Percentiles rank a stretch among this genome's conserved stretches.
These are phyloP conservation scores for Acrocephalus arundinaceus DNA, from an alignment of 2,113 vertebrate genomes.

Conservation along the genomic window DNA sequence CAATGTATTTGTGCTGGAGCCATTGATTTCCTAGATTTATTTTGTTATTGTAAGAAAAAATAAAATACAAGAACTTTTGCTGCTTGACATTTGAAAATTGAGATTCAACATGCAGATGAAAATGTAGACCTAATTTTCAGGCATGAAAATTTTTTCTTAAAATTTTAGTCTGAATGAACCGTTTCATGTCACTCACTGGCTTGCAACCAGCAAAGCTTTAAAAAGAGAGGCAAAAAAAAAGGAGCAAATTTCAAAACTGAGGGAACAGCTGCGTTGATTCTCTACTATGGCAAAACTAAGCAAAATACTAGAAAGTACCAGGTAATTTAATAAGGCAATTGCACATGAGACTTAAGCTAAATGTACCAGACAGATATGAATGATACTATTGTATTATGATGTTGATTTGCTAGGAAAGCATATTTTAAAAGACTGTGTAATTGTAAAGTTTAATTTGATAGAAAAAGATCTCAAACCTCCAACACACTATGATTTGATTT, in stretches of 20 bases:
- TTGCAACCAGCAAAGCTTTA: background rate
- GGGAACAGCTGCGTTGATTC: constrained; percentile 43
- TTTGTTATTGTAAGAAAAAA: background rate
- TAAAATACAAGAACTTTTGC: background rate
- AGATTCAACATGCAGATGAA: background rate
- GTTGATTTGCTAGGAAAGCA: background rate
- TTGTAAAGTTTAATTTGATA: background rate
- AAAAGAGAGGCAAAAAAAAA: background rate
- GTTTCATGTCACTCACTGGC: background rate
- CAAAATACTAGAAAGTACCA: constrained; percentile 27
- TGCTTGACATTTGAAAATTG: background rate
- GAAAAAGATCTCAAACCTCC: background rate
- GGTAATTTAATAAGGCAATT: constrained; percentile 55
- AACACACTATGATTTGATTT: background rate
- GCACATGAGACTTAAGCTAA: background rate
- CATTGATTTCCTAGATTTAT: background rate
- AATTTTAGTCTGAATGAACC: background rate
- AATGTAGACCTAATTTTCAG: background rate
- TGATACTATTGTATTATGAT: constrained; percentile 25
- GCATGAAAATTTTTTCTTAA: background rate
- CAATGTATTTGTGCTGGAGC: background rate
- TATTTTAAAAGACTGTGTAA: background rate
- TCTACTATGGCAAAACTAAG: background rate
- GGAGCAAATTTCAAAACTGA: background rate
- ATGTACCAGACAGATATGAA: background rate